These are phyloP conservation scores for Rhinophrynus dorsalis DNA, from an alignment of 2,797 vertebrate genomes.

Conservation along the genomic window DNA sequence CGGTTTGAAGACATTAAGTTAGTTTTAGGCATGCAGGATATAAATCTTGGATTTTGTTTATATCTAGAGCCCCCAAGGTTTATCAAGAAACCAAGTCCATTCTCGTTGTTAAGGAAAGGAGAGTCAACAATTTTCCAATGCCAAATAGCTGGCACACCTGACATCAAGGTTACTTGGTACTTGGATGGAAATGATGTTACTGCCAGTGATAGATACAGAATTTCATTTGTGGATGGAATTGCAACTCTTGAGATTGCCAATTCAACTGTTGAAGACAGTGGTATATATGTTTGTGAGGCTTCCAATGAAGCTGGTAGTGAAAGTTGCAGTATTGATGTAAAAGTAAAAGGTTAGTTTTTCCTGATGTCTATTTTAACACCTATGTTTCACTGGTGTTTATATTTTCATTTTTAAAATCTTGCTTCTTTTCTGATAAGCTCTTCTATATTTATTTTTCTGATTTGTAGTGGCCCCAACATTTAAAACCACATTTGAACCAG, in stretches of 20 bases:
- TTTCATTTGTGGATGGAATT: constrained; percentile 79
- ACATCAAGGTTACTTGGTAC: constrained; percentile 92
- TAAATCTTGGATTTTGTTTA: constrained; percentile 37
- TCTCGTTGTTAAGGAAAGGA: constrained; percentile 84
- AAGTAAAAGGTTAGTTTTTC: constrained; percentile 91
- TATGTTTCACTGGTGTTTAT: not conserved
- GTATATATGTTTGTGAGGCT: constrained; percentile 92
- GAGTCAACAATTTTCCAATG: constrained; percentile 88
- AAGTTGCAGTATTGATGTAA: constrained; percentile 93
- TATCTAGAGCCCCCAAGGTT: constrained; percentile 90
- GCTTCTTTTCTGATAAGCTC: constrained; percentile 14
- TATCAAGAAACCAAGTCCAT: constrained; percentile 82
- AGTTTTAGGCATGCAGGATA: not conserved
- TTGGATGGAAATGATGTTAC: constrained; percentile 89
- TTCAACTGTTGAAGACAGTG: constrained; percentile 80
- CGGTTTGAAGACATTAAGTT: not conserved
- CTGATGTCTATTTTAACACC: not conserved
- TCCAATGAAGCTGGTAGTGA: constrained; percentile 93
- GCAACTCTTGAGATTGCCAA: constrained; percentile 82
- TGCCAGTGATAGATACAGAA: constrained; percentile 72
- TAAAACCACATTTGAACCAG: constrained; percentile 74
- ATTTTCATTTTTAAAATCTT: not conserved
- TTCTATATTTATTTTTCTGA: constrained; percentile 53
- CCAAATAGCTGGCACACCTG: constrained; percentile 88
- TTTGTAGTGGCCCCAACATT: constrained; percentile 86